Evolutionary conservation across 2,888 invertebrate genomes (phyloP).

Genomic region (Lasius fuliginosus): DNA sequence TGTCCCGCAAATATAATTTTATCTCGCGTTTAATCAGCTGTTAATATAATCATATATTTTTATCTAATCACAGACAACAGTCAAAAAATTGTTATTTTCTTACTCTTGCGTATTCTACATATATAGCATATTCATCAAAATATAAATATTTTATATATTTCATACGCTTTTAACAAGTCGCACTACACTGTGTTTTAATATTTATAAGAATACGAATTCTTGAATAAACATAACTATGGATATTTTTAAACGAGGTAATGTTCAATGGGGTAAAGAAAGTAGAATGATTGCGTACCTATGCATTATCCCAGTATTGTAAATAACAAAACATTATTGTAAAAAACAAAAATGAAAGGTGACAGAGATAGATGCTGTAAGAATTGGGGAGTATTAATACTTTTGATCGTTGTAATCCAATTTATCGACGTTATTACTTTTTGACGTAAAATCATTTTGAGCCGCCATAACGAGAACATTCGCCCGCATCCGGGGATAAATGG

Average conservation of each 20-base stretch:
- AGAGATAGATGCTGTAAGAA: background rate
- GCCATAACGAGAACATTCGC: constrained; percentile 3
- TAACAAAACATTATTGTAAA: background rate
- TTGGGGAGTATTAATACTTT: constrained; percentile 9
- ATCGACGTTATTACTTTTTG: constrained; percentile 7
- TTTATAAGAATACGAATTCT: background rate
- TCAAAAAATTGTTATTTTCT: background rate
- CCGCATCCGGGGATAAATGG: constrained; percentile 39
- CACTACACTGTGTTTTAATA: background rate
- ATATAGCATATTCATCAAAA: background rate
- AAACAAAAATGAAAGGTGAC: constrained; percentile 8
- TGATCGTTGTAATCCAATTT: constrained; percentile 23
- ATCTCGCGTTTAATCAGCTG: background rate
- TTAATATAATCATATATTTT: background rate
- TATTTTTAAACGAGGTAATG: background rate
- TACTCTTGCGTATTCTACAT: background rate
- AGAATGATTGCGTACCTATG: background rate
- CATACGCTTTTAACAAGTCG: background rate
- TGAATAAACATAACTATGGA: background rate
- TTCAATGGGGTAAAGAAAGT: background rate
- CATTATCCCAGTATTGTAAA: background rate
- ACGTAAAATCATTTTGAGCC: constrained; percentile 45
- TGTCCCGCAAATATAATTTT: background rate
- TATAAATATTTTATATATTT: background rate
- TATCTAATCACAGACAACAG: background rate